A percentile compares a stretch with the other conserved stretches of the same genome.
phyloP scores from a whole-genome alignment of 2,888 invertebrate species.

The Standfussiana lucernea region DNA sequence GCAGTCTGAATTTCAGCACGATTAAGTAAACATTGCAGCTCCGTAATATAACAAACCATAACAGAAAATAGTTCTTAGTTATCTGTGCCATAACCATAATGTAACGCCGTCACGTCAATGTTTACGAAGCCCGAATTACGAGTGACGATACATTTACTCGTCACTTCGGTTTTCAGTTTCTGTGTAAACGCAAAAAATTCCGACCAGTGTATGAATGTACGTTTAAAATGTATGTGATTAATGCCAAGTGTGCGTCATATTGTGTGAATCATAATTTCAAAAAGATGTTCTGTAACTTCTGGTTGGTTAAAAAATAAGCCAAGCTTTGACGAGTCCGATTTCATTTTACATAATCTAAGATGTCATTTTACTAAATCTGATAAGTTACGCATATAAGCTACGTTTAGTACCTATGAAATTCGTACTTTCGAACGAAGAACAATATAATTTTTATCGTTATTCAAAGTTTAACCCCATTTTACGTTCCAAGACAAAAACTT shows the following conservation, averaged over 20 bases:
- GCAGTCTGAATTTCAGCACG: conserved; percentile 39
- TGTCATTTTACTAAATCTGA: conserved; percentile 7
- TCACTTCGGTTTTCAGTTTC: conserved; percentile 67
- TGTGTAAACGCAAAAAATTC: conserved; percentile 37
- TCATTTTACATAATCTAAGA: too few species aligned
- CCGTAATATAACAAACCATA: conserved; percentile 45
- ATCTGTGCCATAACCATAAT: conserved; percentile 35
- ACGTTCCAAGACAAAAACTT: conserved; percentile 45
- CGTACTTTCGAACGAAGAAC: conserved; percentile 27
- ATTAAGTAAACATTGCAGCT: conserved; percentile 42
- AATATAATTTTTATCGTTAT: conserved; percentile 38
- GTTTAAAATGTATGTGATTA: conserved; percentile 56
- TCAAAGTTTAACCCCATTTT: conserved; percentile 45
- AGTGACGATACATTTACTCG: conserved; percentile 74
- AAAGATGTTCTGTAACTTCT: conserved; percentile 15
- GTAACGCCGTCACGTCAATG: conserved; percentile 60
- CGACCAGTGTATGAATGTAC: conserved; percentile 14
- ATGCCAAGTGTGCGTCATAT: conserved; percentile 23
- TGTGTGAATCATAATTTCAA: conserved; percentile 39
- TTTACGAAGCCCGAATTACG: conserved; percentile 76
- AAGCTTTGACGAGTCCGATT: background rate
- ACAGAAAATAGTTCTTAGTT: conserved; percentile 51
- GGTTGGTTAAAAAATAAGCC: conserved; percentile 11
- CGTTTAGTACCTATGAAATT: conserved; percentile 47
- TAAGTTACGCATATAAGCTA: conserved; percentile 16